A percentile compares a stretch with the other conserved stretches of the same genome.
Conservation (phyloP, 64 coral and sea anemone genomes). For the Acropora yongei region DNA sequence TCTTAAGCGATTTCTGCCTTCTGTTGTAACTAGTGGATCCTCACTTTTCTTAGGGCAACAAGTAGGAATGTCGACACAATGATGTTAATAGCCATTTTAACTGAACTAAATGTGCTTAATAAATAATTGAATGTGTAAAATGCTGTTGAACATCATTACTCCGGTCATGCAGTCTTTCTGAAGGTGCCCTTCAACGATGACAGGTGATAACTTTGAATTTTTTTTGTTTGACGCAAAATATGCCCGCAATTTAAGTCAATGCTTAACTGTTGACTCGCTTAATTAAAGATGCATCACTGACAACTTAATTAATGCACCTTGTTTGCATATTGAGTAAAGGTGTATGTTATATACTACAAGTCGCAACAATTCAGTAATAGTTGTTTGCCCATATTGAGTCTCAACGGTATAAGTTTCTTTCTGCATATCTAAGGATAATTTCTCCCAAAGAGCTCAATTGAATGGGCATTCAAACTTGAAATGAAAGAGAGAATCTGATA, state of each 20-base stretch:
- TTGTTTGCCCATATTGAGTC: background rate
- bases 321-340: background rate
- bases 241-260: too few species aligned
- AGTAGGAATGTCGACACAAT: background rate
- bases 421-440: background rate
- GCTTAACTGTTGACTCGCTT: too few species aligned
- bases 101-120: background rate
- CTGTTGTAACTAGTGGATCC: background rate
- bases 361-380: background rate
- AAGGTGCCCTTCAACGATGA: too few species aligned
- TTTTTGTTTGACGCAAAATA: too few species aligned
- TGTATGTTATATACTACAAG: constrained; percentile 3
- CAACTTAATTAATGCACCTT: too few species aligned
- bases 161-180: too few species aligned
- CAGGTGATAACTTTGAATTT: too few species aligned
- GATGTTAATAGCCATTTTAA: constrained; percentile 16
- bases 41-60: background rate
- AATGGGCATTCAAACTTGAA: background rate
- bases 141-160: too few species aligned
- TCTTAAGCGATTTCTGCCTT: too few species aligned
- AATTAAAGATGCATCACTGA: too few species aligned
- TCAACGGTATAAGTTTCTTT: background rate
- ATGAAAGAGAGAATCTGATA: background rate
- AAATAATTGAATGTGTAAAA: background rate
- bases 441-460: background rate